Evolutionary conservation across 1,140 invertebrate species (phyloP), one percentile per base, ranked within the genome.

Genomic region (Thaumetopoea pityocampa): DNA sequence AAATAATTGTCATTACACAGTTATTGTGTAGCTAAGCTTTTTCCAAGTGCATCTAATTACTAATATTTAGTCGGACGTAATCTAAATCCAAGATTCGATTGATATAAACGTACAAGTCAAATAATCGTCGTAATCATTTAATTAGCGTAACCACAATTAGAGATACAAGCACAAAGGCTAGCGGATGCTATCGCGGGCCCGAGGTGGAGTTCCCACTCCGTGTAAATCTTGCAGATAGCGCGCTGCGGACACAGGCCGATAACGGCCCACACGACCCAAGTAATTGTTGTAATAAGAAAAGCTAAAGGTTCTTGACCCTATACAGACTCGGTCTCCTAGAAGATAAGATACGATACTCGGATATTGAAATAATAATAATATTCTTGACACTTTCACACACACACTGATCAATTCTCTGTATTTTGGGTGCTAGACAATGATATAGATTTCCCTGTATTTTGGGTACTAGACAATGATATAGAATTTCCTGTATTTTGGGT

Each of bases 281-380:
- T 73, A 73, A 73, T 73, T 77, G 67, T 69, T 67, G 63, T 73
- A 67, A 68, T 67, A 72, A 55, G 59, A 66, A 58, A 62, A 62
- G 37, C 42, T 35, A 38, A 56, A 42, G 52, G 49, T 51, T 55
- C 53, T 52, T 53, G 22, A 59, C 59, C 53, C 32, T 55, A 44
- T 64, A 58, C 53, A 58, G 50, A 64, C 47, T 57, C 60, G 60
- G 51, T 67, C 61, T 63, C 61, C 51, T 53, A 37, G 41, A 51
- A 55, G 47, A 63, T 68, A 65, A 67, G 67, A 35, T 61, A 57
- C 12, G 42, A 51, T 34, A 44, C 16, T 28, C 11, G 5, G 8
- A 32, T 30, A 16, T 28, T 32, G 19, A 23, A 22, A 32, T 20
- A 35, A 35, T 34, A 28, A 28, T 24, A 24, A 8, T n/a, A n/a